Evolutionary conservation across 2,113 vertebrate genomes (phyloP), one percentile per base, ranked within the genome.

Genomic region (Boleophthalmus pectinirostris): DNA sequence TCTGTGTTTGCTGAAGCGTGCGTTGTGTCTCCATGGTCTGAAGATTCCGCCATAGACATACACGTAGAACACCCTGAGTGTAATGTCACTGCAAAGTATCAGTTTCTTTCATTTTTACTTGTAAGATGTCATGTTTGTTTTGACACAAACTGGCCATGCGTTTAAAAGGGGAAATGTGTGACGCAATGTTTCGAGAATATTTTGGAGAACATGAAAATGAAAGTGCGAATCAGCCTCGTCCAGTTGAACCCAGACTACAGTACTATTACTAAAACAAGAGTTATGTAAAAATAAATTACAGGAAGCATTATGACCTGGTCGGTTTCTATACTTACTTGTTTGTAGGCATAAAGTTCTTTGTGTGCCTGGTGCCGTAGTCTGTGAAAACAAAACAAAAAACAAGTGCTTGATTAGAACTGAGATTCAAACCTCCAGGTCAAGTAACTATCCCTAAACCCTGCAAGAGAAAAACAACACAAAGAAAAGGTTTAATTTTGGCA

Each of bases 271-370:
- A 57, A 12, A 57, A 14, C 12, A 57, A 24, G 11, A 24, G 56
- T 54, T 24, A 53, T 7, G 24, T 29, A 20, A 38, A 64, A 38
- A n/a, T 11, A 58, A 14, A 20, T 18, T 56, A 20, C 3, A 56
- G 10, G 33, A 51, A 49, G 54, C 46, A 79, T 23, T 54, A n/a
- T 25, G 2, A 6, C 11, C 69, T 21, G 24, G 3, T 15, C 24
- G 54, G 21, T 57, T 57, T 58, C 12, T 58, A 21, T 58, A 58
- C 89, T 91, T 85, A 98, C 98, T 96, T 99, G 98, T 92, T 99
- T 99, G 93, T 99, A 99, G 78, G 98, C 98, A 81, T 98, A 99
- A 74, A 99, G 94, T 87, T 99, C 98, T 93, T 98, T 98, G 93
- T 98, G 96, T 7, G 98, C 97, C 90, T 99, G 98, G 81, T 99